Evolutionary conservation across 2,113 vertebrate species (phyloP).

Genomic region (Embiotoca jacksoni): DNA sequence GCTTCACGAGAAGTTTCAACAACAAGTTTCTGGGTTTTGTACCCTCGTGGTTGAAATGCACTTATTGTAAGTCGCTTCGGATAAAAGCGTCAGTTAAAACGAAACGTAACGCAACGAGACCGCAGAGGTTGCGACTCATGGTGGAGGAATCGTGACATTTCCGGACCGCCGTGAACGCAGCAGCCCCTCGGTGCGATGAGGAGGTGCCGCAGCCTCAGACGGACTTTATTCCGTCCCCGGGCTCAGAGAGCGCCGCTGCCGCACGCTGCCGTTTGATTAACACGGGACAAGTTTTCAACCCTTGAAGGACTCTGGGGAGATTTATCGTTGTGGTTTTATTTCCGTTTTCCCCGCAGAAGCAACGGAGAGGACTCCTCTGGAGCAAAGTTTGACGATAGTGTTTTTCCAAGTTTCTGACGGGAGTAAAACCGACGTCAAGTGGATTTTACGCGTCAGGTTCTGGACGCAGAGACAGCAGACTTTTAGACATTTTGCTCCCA

Average conservation of each 20-base stretch:
- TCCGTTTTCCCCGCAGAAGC: background rate
- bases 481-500: background rate
- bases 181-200: constrained; percentile 45
- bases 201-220: constrained; percentile 47
- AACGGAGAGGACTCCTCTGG: background rate
- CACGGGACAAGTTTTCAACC: background rate
- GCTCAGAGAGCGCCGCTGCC: constrained; percentile 31
- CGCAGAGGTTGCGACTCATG: background rate
- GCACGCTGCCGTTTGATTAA: background rate
- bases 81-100: too few species aligned
- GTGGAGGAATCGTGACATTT: background rate
- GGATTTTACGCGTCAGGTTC: constrained; percentile 43
- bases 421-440: constrained; percentile 54
- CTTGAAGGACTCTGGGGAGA: background rate
- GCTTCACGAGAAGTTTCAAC: too few species aligned
- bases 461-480: constrained; percentile 2
- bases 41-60: too few species aligned
- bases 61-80: too few species aligned
- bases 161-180: constrained; percentile 58
- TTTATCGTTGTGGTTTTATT: background rate
- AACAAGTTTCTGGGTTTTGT: too few species aligned
- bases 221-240: constrained; percentile 62
- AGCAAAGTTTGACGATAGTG: constrained; percentile 28
- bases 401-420: background rate
- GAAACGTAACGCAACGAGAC: background rate